Conservation (phyloP, 2,797 vertebrate species). For the Liparis tanakae region DNA sequence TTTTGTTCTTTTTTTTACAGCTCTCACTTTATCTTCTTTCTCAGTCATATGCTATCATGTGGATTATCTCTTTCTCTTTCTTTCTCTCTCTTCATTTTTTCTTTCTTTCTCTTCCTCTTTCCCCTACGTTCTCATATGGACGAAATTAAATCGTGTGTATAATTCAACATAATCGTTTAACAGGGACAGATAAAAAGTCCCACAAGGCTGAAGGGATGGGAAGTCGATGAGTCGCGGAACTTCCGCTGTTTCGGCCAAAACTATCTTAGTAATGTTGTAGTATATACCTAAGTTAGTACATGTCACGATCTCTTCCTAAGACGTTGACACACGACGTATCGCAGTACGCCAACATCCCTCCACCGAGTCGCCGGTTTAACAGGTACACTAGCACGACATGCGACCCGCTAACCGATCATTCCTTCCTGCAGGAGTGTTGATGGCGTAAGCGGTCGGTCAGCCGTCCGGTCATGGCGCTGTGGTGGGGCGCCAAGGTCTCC, state of each 20-base stretch:
- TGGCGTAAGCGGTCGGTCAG: constrained; percentile 59
- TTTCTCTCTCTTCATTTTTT: background rate
- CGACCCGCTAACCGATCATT: background rate
- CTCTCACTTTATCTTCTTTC: constrained; percentile 10
- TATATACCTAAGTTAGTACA: too few relatives aligned
- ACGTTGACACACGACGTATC: background rate
- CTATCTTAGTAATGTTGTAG: too few relatives aligned
- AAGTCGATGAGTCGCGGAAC: background rate
- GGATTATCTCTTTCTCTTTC: background rate
- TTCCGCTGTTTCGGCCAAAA: too few relatives aligned
- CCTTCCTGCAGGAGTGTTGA: constrained; percentile 61
- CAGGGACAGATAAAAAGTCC: too few relatives aligned
- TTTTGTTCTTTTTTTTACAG: constrained; percentile 10
- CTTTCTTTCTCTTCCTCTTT: background rate
- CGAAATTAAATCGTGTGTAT: too few relatives aligned
- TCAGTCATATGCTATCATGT: background rate
- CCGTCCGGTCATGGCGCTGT: constrained; percentile 71
- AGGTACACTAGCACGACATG: background rate
- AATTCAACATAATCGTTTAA: too few relatives aligned
- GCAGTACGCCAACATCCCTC: background rate
- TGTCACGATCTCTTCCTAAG: too few relatives aligned
- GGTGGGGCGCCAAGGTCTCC: constrained; percentile 48
- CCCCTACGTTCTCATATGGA: background rate
- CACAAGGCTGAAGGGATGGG: too few relatives aligned
- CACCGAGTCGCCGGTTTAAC: background rate